These are phyloP conservation scores for Drosophila kanapiae DNA, from an alignment of 1,140 invertebrate species.

Conservation along the genomic window DNA sequence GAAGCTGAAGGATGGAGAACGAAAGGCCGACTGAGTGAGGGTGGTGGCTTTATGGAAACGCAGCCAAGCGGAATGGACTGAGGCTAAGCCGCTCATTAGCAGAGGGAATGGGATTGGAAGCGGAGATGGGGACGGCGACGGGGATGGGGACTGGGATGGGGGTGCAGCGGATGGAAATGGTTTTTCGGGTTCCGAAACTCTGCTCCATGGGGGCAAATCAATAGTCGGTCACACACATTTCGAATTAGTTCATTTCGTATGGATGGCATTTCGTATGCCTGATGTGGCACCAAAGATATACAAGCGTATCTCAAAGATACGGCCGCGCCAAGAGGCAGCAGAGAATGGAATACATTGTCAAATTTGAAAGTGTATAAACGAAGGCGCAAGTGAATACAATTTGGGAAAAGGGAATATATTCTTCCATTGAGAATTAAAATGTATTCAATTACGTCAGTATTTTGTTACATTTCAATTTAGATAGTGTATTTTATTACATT, in stretches of 20 bases:
- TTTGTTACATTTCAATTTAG: constrained; percentile 5
- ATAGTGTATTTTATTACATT: neutral
- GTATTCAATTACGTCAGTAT: constrained; percentile 5
- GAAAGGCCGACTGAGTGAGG: neutral
- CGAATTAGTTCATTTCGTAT: constrained; percentile 53
- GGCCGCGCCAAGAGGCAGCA: neutral
- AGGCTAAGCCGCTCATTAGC: constrained; percentile 69
- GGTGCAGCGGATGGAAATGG: constrained; percentile 25
- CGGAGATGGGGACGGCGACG: neutral
- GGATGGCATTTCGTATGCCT: constrained; percentile 37
- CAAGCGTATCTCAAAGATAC: constrained; percentile 20
- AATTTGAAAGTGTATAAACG: constrained; percentile 5
- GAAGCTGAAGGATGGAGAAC: neutral
- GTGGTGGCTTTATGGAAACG: constrained; percentile 52
- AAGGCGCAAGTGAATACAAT: neutral
- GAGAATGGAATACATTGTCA: constrained; percentile 30
- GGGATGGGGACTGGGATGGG: no score
- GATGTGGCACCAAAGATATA: constrained; percentile 25
- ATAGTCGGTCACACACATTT: constrained; percentile 51
- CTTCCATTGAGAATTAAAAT: neutral
- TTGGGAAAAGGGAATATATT: neutral
- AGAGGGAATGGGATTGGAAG: constrained; percentile 19
- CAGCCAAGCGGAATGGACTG: constrained; percentile 65
- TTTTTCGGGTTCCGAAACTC: constrained; percentile 30
- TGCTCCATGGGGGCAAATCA: constrained; percentile 37